phyloP scores from a whole-genome alignment of 1,140 invertebrate genomes.

The Oryctes rhinoceros region DNA sequence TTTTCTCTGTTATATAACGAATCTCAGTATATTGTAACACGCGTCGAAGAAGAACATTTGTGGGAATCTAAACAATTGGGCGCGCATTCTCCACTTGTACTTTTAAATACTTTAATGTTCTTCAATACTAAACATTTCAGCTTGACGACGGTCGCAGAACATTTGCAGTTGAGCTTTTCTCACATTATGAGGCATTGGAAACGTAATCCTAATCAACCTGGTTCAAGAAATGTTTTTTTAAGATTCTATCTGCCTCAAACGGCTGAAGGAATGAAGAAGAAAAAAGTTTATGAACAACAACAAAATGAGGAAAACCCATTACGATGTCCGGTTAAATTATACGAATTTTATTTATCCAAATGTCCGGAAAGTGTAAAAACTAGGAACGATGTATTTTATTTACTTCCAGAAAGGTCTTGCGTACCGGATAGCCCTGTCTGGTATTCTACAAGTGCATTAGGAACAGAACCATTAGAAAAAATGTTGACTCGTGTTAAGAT shows the following conservation, averaged over 20 bases:
- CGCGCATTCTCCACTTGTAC: slow-evolving; percentile 88
- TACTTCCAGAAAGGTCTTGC: slow-evolving; percentile 86
- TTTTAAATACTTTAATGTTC: slow-evolving; percentile 91
- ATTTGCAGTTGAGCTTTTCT: slow-evolving; percentile 82
- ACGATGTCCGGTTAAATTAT: slow-evolving; percentile 89
- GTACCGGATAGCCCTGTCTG: slow-evolving; percentile 91
- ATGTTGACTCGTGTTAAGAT: slow-evolving; percentile 89
- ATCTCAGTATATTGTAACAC: slow-evolving; percentile 74
- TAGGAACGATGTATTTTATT: slow-evolving; percentile 87
- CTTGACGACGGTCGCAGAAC: slow-evolving; percentile 87
- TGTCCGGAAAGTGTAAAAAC: slow-evolving; percentile 91
- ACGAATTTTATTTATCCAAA: slow-evolving; percentile 94
- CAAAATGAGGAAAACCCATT: slow-evolving; percentile 89
- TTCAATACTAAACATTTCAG: slow-evolving; percentile 95
- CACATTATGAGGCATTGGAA: slow-evolving; percentile 96
- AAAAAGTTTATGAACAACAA: slow-evolving; percentile 86
- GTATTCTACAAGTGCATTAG: slow-evolving; percentile 85
- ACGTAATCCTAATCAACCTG: slow-evolving; percentile 76
- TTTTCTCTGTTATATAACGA: slow-evolving; percentile 63
- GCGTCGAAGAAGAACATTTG: slow-evolving; percentile 89
- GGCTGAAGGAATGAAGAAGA: slow-evolving; percentile 79
- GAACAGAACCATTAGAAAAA: slow-evolving; percentile 76
- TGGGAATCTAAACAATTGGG: slow-evolving; percentile 94
- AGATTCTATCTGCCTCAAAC: slow-evolving; percentile 79
- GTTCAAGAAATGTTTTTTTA: slow-evolving; percentile 76